Percentiles rank a stretch among this genome's conserved stretches.
Evolutionary conservation across 2,113 vertebrate species (phyloP).

Genomic region (Oreotragus oreotragus): DNA sequence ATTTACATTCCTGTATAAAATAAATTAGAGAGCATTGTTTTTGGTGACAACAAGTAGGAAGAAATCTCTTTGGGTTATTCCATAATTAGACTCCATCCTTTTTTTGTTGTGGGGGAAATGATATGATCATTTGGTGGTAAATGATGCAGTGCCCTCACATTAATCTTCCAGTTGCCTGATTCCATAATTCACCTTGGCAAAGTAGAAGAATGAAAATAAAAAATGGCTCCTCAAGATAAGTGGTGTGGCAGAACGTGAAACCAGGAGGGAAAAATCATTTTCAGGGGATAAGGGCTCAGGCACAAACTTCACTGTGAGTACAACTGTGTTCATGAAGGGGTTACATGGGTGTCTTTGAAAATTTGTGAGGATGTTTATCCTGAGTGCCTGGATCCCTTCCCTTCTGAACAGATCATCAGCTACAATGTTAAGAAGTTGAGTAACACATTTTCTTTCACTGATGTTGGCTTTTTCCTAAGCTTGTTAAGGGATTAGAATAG

Average conservation of each 20-base stretch:
- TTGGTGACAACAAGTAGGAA: not conserved
- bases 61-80: slow-evolving; percentile 27
- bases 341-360: not conserved
- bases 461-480: not conserved
- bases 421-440: not conserved
- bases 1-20: not conserved
- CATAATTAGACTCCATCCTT: slow-evolving; percentile 27
- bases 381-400: not conserved
- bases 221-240: not conserved
- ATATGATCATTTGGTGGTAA: slow-evolving; percentile 38
- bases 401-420: not conserved
- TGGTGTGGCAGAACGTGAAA: not conserved
- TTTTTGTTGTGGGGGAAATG: slow-evolving; percentile 20
- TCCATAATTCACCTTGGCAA: slow-evolving; percentile 51
- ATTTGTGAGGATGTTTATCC: not conserved
- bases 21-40: slow-evolving; percentile 22
- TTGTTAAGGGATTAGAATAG: not conserved
- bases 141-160: not conserved
- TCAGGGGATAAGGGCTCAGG: not conserved
- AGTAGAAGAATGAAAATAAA: slow-evolving; percentile 13
- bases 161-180: not conserved
- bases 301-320: not conserved
- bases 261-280: not conserved
- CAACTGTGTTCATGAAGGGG: not conserved
- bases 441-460: not conserved